Evolutionary conservation across 2,797 vertebrate genomes (phyloP).

Genomic region (Mormyrops attenuatus): DNA sequence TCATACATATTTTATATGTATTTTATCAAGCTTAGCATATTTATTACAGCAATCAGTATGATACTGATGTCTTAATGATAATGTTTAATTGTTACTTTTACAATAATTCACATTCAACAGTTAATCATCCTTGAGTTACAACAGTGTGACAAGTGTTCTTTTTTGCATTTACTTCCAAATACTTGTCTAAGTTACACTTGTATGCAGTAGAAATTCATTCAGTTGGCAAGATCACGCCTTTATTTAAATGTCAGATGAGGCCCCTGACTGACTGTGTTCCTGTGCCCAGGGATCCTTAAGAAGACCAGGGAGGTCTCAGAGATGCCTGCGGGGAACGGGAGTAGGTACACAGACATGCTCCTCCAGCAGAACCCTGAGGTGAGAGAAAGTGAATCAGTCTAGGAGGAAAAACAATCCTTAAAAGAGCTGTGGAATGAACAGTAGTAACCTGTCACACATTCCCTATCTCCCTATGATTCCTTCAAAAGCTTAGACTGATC

Average conservation of each 20-base stretch:
- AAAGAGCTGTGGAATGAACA: not conserved
- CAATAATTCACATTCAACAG: not conserved
- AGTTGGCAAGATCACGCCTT: not conserved
- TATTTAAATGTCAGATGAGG: not conserved
- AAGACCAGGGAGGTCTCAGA: constrained; percentile 49
- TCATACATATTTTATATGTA: not conserved
- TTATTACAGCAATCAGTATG: not conserved
- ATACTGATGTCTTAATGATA: not conserved
- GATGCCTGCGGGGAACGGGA: constrained; percentile 34
- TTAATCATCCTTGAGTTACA: not conserved
- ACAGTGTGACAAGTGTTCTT: not conserved
- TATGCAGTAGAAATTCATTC: not conserved
- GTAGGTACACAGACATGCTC: constrained; percentile 39
- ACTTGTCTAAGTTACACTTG: not conserved
- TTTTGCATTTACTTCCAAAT: not conserved
- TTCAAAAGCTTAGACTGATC: not conserved
- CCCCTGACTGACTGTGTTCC: not conserved
- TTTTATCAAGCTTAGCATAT: not conserved
- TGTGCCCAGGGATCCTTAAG: constrained; percentile 49
- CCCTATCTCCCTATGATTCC: not conserved
- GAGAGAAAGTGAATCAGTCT: constrained; percentile 19
- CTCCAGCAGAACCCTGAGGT: constrained; percentile 54
- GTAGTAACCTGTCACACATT: not conserved
- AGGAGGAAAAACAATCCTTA: not conserved
- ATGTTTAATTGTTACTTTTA: constrained; percentile 7